A percentile compares a stretch with the other conserved stretches of the same genome.
phyloP scores from a whole-genome alignment of 2,797 vertebrate species.

The Gymnothorax javanicus region DNA sequence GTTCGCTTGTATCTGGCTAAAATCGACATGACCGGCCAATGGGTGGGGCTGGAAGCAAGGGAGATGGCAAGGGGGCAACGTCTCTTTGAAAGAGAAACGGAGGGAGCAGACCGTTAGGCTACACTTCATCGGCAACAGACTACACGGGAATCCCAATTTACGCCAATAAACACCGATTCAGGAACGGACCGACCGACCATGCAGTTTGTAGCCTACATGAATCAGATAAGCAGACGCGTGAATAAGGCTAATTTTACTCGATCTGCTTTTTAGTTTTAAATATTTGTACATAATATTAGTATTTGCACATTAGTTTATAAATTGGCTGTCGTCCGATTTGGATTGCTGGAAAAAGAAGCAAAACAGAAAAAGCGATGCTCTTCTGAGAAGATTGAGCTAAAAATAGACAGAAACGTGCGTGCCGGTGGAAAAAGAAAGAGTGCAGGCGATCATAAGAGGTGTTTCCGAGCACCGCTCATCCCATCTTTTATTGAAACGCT shows the following conservation, averaged over 20 bases:
- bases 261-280: not conserved
- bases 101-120: slow-evolving; percentile 35
- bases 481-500: slow-evolving; percentile 31
- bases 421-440: slow-evolving; percentile 29
- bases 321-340: slow-evolving; percentile 15
- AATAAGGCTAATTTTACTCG: slow-evolving; percentile 24
- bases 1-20: slow-evolving; percentile 47
- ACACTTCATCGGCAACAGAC: slow-evolving; percentile 23
- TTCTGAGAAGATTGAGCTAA: slow-evolving; percentile 28
- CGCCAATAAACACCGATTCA: slow-evolving; percentile 25
- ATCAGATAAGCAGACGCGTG: slow-evolving; percentile 20
- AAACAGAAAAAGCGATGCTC: slow-evolving; percentile 39
- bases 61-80: slow-evolving; percentile 52
- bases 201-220: slow-evolving; percentile 1
- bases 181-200: slow-evolving; percentile 11
- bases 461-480: slow-evolving; percentile 32
- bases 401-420: slow-evolving; percentile 39
- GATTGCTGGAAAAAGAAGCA: slow-evolving; percentile 38
- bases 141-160: slow-evolving; percentile 33
- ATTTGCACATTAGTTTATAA: slow-evolving; percentile 1
- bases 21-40: slow-evolving; percentile 46
- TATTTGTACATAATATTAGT: not conserved
- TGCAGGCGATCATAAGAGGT: slow-evolving; percentile 38
- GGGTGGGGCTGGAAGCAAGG: slow-evolving; percentile 36
- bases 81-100: slow-evolving; percentile 44